Evolutionary conservation across 2,888 invertebrate genomes (phyloP), one percentile per base, ranked within the genome.

Genomic region (Thera britannica): DNA sequence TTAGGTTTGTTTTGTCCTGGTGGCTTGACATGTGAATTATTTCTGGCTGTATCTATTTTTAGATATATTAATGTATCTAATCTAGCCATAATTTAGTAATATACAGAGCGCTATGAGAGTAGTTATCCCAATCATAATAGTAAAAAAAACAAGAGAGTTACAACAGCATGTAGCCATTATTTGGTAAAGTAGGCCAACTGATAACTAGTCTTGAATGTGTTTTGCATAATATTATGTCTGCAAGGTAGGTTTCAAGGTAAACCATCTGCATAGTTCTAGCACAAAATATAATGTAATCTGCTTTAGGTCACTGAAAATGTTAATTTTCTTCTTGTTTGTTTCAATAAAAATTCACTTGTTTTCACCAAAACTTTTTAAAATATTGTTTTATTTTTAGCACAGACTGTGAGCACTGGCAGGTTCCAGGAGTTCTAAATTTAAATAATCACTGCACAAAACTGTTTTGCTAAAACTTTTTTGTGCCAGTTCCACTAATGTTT

Each of bases 161-260:
- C 46, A 62, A 23, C 56, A 35, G 12, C 41, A 49, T 54, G 36
- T 48, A 23, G 48, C n/a, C 58, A 34, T 49, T 41, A 46, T 54
- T n/a, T 54, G n/a, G 38, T 12, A 12, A 34, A 38, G 44, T 46
- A 46, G 44, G 44, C 41, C 41, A 7, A 41, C 41, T 41, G 41
- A 41, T 46, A 46, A 46, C 44, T 46, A 46, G 44, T 65, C 12
- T 58, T 36, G 54, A 34, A 54, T 54, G 54, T 65, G 34, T 36
- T 65, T 61, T 52, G 60, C 68, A 68, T 68, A 64, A 41, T n/a
- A 52, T 51, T 69, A 62, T 56, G 51, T 7, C 58, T 44, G 51
- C 51, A 38, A 58, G 46, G 46, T 49, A n/a, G 23, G 49, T 35
- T 62, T 60, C 69, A 70, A 70, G 63, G 59, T 38, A 58, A 66